Evolutionary conservation across 1,140 invertebrate species (phyloP), one percentile per base, ranked within the genome.

Genomic region (Atopsyche davidsoni): DNA sequence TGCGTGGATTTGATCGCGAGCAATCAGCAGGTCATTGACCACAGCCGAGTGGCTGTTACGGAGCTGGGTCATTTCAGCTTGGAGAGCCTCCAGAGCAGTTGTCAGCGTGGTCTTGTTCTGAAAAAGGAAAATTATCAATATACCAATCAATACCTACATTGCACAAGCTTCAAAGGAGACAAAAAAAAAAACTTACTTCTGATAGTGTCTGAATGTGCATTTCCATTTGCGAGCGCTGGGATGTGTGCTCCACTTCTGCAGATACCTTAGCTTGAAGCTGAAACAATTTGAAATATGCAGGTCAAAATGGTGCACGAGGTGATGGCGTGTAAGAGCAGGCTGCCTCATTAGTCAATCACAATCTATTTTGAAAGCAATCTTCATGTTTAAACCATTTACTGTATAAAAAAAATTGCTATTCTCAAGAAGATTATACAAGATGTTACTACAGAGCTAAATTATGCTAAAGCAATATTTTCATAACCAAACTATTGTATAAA

Each of bases 261-360:
- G 68, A 76, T 2, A 82, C 53, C 61, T 82, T 78, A 1, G 68
- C 63, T 60, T 84, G 79, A 17, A 83, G 59, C 64, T 79, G 64
- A 46, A 38, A 47, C 39, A 46, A 58, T 51, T 56, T 45, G 36
- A 22, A 50, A 42, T 7, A 28, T n/a, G 25, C 6, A 28, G n/a
- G n/a, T n/a, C n/a, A n/a, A n/a, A n/a, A n/a, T n/a, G n/a, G n/a
- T n/a, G n/a, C n/a, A n/a, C n/a, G n/a, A n/a, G n/a, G n/a, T n/a
- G n/a, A n/a, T n/a, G n/a, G n/a, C n/a, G n/a, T n/a, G n/a, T n/a
- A n/a, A n/a, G n/a, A n/a, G n/a, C n/a, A n/a, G n/a, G n/a, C n/a
- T n/a, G n/a, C n/a, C n/a, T n/a, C n/a, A n/a, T n/a, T n/a, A n/a
- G n/a, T n/a, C n/a, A n/a, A n/a, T n/a, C n/a, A n/a, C n/a, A n/a